These are phyloP conservation scores for Cheilosia urbana DNA, from an alignment of 2,888 invertebrate genomes.

Conservation along the genomic window DNA sequence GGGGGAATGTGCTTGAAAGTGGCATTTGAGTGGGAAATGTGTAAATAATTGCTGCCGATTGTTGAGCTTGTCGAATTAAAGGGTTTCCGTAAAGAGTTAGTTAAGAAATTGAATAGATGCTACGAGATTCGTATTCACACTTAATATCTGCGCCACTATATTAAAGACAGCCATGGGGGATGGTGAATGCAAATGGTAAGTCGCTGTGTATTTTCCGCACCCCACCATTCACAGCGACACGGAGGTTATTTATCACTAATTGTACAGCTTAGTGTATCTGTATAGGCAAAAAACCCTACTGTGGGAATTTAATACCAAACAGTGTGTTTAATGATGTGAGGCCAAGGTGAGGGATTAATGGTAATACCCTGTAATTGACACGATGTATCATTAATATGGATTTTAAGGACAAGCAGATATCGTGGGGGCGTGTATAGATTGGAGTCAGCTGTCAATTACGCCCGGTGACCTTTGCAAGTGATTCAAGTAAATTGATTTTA, in stretches of 20 bases:
- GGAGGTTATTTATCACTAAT: conserved; percentile 65
- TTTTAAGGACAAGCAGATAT: conserved; percentile 34
- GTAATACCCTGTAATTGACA: conserved; percentile 70
- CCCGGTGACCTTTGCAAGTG: neutral
- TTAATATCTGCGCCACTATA: neutral
- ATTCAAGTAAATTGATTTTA: too few relatives aligned
- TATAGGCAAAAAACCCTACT: conserved; percentile 39
- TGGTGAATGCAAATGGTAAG: conserved; percentile 7
- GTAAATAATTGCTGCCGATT: conserved; percentile 64
- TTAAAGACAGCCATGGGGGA: neutral
- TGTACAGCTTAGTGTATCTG: conserved; percentile 48
- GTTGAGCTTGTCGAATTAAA: conserved; percentile 44
- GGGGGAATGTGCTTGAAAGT: conserved; percentile 31
- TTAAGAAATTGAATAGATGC: neutral
- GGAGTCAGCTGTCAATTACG: conserved; percentile 30
- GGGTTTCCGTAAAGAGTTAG: neutral
- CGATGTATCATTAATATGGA: conserved; percentile 67
- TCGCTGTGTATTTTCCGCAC: conserved; percentile 24
- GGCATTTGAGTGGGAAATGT: conserved; percentile 60
- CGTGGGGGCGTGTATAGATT: conserved; percentile 6
- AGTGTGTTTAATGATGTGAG: conserved; percentile 70
- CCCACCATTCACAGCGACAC: conserved; percentile 35
- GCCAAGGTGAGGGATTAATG: conserved; percentile 71
- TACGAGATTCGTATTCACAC: neutral
- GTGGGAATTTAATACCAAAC: conserved; percentile 69